Base-by-base conservation (phyloP, 2,113 vertebrate species). In the Lota lota region DNA sequence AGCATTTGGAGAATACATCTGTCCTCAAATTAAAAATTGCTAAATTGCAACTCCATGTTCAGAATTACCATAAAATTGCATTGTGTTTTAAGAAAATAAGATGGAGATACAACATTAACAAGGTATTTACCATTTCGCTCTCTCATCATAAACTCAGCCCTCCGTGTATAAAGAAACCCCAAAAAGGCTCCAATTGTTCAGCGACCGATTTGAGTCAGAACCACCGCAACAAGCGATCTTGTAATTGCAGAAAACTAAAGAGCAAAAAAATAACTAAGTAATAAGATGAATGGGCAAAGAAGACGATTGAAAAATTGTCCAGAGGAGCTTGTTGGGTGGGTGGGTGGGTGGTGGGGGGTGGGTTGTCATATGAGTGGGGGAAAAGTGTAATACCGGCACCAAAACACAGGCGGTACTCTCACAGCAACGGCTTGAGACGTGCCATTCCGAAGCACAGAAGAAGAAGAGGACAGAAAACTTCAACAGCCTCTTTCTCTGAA, bases 91-190 rank as follows among this genome's bases (percentile, higher is more conserved):
- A 74, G 51, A 86, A 33, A 64, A 22, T 66, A 16, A 10, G 59
- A 75, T 63, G 63, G 78, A 77, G 63, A 73, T 17, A 76, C 60
- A 66, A 75, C 8, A 66, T 83, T 75, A 74, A 58, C 5, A 60
- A 19, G 21, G 82, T 92, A 92, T 82, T 93, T 93, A 93, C 92
- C 92, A 93, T 93, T 91, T 89, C 83, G 83, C 83, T 90, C 83
- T 92, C 80, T 89, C 91, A 93, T 92, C 89, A 90, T 92, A 92
- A 92, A 90, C 85, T 87, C 85, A 79, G 80, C 79, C 70, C 78
- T 80, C 70, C 80, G 81, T 84, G 72, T 76, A 78, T 71, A 79
- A 82, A 82, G 67, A 83, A 84, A 79, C 50, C 73, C 74, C 11
- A 77, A 88, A 73, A 84, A 82, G 62, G 63, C 78, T 65, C 67